A percentile compares a stretch with the other conserved stretches of the same genome.
These are phyloP conservation scores for Proales similis DNA, from an alignment of 1,140 invertebrate species.

Conservation along the genomic window DNA sequence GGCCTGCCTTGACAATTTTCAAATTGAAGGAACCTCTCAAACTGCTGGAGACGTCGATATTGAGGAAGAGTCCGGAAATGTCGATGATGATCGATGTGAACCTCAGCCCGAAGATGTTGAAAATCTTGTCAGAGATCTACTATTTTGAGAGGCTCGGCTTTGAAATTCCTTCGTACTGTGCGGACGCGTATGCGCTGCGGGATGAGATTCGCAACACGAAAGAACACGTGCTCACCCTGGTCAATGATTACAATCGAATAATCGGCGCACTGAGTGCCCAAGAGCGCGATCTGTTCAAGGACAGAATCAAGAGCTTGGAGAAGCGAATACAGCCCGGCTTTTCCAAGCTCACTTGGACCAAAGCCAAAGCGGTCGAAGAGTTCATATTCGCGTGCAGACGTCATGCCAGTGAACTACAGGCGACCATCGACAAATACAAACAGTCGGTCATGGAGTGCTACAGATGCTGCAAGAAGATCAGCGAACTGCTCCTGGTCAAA, in stretches of 20 bases:
- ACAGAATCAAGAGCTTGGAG: slow-evolving; percentile 59
- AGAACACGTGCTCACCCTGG: slow-evolving; percentile 66
- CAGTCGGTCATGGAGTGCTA: slow-evolving; percentile 66
- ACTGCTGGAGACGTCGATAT: slow-evolving; percentile 63
- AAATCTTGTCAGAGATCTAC: slow-evolving; percentile 62
- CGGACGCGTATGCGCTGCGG: slow-evolving; percentile 58
- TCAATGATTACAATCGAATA: slow-evolving; percentile 71
- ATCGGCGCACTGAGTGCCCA: slow-evolving; percentile 58
- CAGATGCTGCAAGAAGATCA: slow-evolving; percentile 68
- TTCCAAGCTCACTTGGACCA: slow-evolving; percentile 67
- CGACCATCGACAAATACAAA: slow-evolving; percentile 71
- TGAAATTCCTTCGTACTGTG: slow-evolving; percentile 61
- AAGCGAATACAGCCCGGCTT: slow-evolving; percentile 72
- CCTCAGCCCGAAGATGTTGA: slow-evolving; percentile 61
- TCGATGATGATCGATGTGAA: slow-evolving; percentile 68
- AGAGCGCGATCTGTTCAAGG: slow-evolving; percentile 58
- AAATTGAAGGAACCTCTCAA: slow-evolving; percentile 55
- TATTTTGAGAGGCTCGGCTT: slow-evolving; percentile 64
- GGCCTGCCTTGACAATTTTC: not conserved
- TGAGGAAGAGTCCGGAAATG: slow-evolving; percentile 61
- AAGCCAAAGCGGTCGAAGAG: slow-evolving; percentile 63
- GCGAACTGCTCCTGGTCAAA: slow-evolving; percentile 62
- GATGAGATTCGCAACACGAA: slow-evolving; percentile 62
- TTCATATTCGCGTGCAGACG: slow-evolving; percentile 69
- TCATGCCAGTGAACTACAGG: slow-evolving; percentile 59